These are phyloP conservation scores for Passer domesticus DNA, from an alignment of 2,113 vertebrate genomes.

Conservation along the genomic window DNA sequence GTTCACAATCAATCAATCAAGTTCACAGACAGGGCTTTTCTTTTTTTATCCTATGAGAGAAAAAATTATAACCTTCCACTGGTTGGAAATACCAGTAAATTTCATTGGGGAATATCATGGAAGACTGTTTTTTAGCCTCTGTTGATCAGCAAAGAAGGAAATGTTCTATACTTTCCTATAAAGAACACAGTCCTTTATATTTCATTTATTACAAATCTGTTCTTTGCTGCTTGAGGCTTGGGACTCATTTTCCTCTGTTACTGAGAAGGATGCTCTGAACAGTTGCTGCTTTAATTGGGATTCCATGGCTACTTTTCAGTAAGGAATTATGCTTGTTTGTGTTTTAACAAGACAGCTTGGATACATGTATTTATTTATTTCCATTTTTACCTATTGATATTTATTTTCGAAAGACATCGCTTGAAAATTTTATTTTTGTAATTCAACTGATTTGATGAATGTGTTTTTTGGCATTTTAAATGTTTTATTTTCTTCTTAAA, in stretches of 20 bases:
- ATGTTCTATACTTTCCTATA: constrained; percentile 15
- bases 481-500: constrained; percentile 46
- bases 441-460: constrained; percentile 17
- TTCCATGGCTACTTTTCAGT: background rate
- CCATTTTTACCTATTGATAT: constrained; percentile 2
- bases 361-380: constrained; percentile 20
- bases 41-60: background rate
- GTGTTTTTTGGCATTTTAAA: constrained; percentile 4
- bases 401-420: constrained; percentile 52
- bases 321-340: background rate
- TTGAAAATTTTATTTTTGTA: constrained; percentile 72
- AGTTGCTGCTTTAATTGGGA: background rate
- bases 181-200: background rate
- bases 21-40: background rate
- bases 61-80: background rate
- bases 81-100: background rate
- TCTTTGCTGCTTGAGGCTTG: background rate
- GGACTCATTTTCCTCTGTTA: background rate
- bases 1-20: background rate
- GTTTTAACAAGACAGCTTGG: background rate
- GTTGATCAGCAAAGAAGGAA: background rate
- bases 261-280: background rate
- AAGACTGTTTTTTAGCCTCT: background rate
- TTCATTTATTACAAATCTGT: background rate
- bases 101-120: background rate